A percentile compares a stretch with the other conserved stretches of the same genome.
Conservation (phyloP, 2,797 vertebrate genomes). For the Phoxinus dragarum region DNA sequence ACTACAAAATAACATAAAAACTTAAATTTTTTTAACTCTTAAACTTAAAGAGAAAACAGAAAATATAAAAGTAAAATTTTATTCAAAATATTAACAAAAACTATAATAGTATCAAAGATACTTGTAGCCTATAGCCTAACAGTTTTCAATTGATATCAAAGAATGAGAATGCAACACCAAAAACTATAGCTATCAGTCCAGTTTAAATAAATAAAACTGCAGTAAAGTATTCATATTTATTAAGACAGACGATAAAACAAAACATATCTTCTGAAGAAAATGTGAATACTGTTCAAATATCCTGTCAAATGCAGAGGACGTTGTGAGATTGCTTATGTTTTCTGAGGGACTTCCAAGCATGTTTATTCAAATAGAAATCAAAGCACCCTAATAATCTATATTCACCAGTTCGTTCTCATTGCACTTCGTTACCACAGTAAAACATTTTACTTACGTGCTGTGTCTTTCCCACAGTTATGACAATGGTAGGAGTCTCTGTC, state of each 20-base stretch:
- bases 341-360: too few species aligned
- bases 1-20: not conserved
- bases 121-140: too few species aligned
- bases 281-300: not conserved
- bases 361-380: not conserved
- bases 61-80: not conserved
- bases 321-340: too few species aligned
- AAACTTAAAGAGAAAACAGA: too few species aligned
- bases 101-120: too few species aligned
- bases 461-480: slow-evolving; percentile 54
- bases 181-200: too few species aligned
- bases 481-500: slow-evolving; percentile 7
- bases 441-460: slow-evolving; percentile 3
- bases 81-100: not conserved
- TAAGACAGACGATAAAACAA: not conserved
- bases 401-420: not conserved
- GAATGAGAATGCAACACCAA: too few species aligned
- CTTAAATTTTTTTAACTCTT: too few species aligned
- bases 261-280: not conserved
- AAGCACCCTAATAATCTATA: not conserved
- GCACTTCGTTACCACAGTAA: not conserved
- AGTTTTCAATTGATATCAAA: too few species aligned
- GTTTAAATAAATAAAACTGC: too few species aligned
- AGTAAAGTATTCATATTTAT: not conserved
- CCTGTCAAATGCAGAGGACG: not conserved